These are phyloP conservation scores for Cephalopachus bancanus DNA, from an alignment of 2,797 vertebrate species.

Conservation along the genomic window DNA sequence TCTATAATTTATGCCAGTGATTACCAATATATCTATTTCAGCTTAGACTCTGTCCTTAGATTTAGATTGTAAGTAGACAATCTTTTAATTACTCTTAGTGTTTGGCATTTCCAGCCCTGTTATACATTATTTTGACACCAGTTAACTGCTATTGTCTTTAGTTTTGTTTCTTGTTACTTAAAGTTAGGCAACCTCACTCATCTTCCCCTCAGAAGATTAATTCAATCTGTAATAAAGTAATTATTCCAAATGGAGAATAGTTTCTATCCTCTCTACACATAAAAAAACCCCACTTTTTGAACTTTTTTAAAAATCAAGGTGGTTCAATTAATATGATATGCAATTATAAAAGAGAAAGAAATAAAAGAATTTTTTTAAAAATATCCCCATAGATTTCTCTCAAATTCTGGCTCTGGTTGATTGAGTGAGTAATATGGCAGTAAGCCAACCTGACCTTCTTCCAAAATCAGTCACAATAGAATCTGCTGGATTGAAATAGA, in stretches of 20 bases:
- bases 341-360: constrained; percentile 68
- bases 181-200: background rate
- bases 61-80: background rate
- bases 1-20: background rate
- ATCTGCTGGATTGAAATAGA: constrained; percentile 75
- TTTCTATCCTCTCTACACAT: background rate
- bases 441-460: constrained; percentile 64
- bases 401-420: constrained; percentile 50
- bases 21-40: background rate
- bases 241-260: constrained; percentile 25
- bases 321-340: constrained; percentile 61
- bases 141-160: background rate
- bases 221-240: background rate
- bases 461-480: constrained; percentile 78
- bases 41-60: background rate
- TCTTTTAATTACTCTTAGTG: background rate
- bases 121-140: background rate
- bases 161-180: background rate
- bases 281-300: background rate
- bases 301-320: constrained; percentile 44
- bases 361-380: background rate
- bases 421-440: constrained; percentile 68
- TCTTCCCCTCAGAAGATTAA: background rate
- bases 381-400: constrained; percentile 60
- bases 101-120: background rate